These are phyloP conservation scores for Chaetura pelagica DNA, from an alignment of 2,113 vertebrate species.

Conservation along the genomic window DNA sequence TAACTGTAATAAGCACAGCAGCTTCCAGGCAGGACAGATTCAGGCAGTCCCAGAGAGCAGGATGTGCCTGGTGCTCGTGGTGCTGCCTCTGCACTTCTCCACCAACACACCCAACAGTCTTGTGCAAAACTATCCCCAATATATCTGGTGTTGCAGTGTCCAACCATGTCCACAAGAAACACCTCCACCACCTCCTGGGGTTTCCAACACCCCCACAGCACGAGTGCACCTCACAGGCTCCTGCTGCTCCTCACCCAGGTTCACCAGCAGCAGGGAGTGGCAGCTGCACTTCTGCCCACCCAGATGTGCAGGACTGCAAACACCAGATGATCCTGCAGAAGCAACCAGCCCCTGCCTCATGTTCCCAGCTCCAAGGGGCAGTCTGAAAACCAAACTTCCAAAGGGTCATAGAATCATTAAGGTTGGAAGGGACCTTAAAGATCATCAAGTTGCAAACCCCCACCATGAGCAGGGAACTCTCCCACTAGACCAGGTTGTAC, in stretches of 20 bases:
- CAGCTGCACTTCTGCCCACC: background rate
- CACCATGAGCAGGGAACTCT: too few relatives aligned
- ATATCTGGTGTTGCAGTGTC: background rate
- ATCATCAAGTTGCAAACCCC: too few relatives aligned
- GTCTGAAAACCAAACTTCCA: background rate
- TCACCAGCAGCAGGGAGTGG: accelerated
- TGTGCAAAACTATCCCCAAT: background rate
- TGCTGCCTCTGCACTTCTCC: background rate
- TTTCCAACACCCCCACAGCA: background rate
- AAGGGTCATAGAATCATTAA: too few relatives aligned
- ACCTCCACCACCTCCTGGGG: background rate
- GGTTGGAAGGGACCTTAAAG: too few relatives aligned
- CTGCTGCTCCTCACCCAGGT: background rate
- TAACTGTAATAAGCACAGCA: background rate
- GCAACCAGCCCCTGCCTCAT: accelerated
- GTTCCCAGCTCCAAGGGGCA: accelerated
- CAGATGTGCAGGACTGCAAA: background rate
- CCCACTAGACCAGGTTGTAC: too few relatives aligned
- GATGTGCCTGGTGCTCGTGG: background rate
- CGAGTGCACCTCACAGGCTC: accelerated
- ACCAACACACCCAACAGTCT: background rate
- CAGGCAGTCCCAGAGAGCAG: background rate
- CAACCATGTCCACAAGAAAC: accelerated
- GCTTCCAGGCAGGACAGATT: background rate
- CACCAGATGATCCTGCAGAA: background rate